phyloP scores from a whole-genome alignment of 2,797 vertebrate species.

The Epinephelus awoara region DNA sequence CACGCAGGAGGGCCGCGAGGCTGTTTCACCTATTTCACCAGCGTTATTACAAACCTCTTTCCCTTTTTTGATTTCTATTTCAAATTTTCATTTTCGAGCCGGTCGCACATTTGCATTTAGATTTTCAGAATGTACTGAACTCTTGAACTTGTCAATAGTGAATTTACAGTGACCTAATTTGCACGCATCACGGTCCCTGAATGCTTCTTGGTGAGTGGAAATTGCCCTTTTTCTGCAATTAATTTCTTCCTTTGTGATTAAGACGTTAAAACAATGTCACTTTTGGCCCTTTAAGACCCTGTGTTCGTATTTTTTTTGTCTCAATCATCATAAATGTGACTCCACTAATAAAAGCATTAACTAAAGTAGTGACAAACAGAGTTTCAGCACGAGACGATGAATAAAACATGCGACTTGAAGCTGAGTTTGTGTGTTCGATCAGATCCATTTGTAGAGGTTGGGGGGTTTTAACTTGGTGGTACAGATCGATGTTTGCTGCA shows the following conservation, averaged over 20 bases:
- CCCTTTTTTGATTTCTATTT: neutral
- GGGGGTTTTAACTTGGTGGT: constrained; percentile 24
- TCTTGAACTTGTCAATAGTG: constrained; percentile 12
- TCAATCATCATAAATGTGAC: no score
- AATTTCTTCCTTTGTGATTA: neutral
- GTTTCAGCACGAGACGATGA: constrained; percentile 18
- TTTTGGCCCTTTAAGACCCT: no score
- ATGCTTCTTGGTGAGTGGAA: neutral
- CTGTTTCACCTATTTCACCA: constrained; percentile 9
- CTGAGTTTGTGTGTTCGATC: constrained; percentile 54
- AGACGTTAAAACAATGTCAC: no score
- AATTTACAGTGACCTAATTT: neutral
- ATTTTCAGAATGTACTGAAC: constrained; percentile 7
- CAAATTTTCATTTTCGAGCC: neutral
- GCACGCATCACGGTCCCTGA: no score
- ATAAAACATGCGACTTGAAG: constrained; percentile 61
- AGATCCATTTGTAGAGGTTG: constrained; percentile 48
- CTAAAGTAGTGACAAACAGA: constrained; percentile 28
- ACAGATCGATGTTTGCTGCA: constrained; percentile 64
- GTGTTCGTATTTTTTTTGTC: no score
- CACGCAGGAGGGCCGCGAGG: neutral
- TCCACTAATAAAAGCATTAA: neutral
- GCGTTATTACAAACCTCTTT: neutral
- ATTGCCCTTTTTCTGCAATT: neutral
- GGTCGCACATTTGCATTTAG: constrained; percentile 16